Evolutionary conservation across 1,140 invertebrate genomes (phyloP), one percentile per base, ranked within the genome.

Genomic region (Triops cancriformis): DNA sequence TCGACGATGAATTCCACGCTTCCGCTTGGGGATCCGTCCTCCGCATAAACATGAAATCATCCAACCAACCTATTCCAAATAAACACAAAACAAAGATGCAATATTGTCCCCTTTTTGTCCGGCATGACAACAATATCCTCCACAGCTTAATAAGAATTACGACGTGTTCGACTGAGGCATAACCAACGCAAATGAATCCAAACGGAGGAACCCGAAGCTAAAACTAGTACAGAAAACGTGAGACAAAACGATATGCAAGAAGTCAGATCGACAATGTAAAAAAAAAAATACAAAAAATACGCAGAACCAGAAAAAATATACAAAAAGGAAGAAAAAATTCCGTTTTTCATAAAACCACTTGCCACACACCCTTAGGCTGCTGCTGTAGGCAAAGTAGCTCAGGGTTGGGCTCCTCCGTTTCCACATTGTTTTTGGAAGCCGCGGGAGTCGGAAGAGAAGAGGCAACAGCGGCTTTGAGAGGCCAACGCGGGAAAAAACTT

Each of bases 21-120:
- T 88, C 87, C 82, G 84, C 83, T 28, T 81, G 80, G 28, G 81
- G 79, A 51, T 83, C 81, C 45, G 81, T 43, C 80, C 89, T 86
- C 79, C 88, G 88, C 81, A 88, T 83, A 81, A 90, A 91, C 26
- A 86, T 76, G 11, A 89, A 88, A 81, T 91, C 89, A 83, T 91
- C 89, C 37, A 89, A 85, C 88, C 88, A 89, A 78, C 88, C 89
- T 90, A 72, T 23, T 27, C 1, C 3, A 81, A 76, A 23, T 73
- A 76, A 80, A 77, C n/a, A 81, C 79, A 79, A 79, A 26, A 43
- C 73, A 77, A 78, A 76, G 72, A 64, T 11, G 14, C 11, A 75
- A 26, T 23, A 18, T 14, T 31, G 9, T 51, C 11, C 27, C 76
- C 1, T 18, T 42, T n/a, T 75, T 9, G 11, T 26, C 74, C 7